Base-by-base conservation (phyloP, 1,140 invertebrate species). In the Neodiprion pinetum region DNA sequence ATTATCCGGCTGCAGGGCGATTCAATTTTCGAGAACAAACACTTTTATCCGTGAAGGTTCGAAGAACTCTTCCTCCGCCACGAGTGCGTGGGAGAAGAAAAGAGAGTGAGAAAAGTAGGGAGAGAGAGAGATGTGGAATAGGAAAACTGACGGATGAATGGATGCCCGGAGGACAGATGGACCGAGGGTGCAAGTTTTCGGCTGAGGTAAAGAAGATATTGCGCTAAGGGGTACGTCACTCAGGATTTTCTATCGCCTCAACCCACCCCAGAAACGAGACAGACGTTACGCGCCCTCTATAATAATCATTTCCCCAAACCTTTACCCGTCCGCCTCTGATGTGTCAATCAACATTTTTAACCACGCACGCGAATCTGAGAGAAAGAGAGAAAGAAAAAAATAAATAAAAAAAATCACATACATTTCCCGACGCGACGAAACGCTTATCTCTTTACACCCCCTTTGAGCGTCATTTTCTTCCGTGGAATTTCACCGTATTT, bases 181-280 rank as follows among this genome's bases (percentile, higher is more conserved):
- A 61, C 53, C 4, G 11, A 17, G 53, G 53, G 53, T 11, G 53
- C 11, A n/a, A n/a, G 53, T 61, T 61, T 61, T 61, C n/a, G 53
- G 53, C n/a, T 14, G 53, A 40, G 53, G 53, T 61, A 61, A 61
- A 61, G 53, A 61, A 61, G 53, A 61, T 61, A 61, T 61, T 61
- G 53, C 53, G 53, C 53, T 17, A 61, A 61, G 53, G 53, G 53
- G 53, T 61, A 61, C 53, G 53, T 61, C 53, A 61, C 53, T 61
- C 53, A 61, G 53, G 53, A 61, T 61, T 61, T 61, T 61, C 53
- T 61, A 12, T 61, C 53, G 8, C 11, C 11, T 61, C 53, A 61
- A 12, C 11, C 53, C 17, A 21, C 17, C 28, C 28, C 28, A 5
- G 5, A 40, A 40, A 40, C 2, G 28, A 40, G 28, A 40, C 28